These are phyloP conservation scores for Torymus tubicola DNA, from an alignment of 2,888 invertebrate species.

Conservation along the genomic window DNA sequence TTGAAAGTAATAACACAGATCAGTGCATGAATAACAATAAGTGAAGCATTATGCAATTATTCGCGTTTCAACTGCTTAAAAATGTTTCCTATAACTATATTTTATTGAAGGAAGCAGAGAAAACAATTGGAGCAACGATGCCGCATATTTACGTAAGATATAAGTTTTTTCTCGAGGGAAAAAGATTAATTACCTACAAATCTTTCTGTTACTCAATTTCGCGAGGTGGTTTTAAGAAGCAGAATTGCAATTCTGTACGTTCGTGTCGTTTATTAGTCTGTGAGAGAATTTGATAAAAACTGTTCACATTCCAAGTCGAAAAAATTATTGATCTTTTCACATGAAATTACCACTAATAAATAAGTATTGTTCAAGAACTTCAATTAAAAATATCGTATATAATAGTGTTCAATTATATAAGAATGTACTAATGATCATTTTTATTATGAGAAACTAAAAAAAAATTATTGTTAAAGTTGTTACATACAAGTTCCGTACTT, in stretches of 20 bases:
- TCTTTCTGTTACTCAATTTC: conserved; percentile 28
- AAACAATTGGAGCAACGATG: conserved; percentile 38
- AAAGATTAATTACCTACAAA: conserved; percentile 50
- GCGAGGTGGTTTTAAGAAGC: conserved; percentile 17
- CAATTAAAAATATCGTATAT: conserved; percentile 40
- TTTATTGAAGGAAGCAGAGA: background rate
- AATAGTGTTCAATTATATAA: conserved; percentile 36
- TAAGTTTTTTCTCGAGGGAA: conserved; percentile 19
- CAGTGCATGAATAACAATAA: too few species aligned
- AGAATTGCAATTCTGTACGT: conserved; percentile 21
- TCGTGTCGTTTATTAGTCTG: conserved; percentile 17
- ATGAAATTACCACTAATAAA: conserved; percentile 5
- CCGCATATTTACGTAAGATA: conserved; percentile 48
- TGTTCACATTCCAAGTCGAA: too few species aligned
- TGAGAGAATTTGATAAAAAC: conserved; percentile 14
- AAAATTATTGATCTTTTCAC: too few species aligned
- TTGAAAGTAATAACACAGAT: too few species aligned
- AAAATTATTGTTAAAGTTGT: background rate
- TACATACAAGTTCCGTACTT: background rate
- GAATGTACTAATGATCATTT: conserved; percentile 38
- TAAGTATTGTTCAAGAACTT: conserved; percentile 22
- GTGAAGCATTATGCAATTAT: too few species aligned
- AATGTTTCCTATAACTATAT: conserved; percentile 3
- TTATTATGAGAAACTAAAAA: conserved; percentile 17
- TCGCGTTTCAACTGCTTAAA: background rate